phyloP scores from a whole-genome alignment of 2,888 invertebrate genomes.

The Reticulitermes lucifugus region DNA sequence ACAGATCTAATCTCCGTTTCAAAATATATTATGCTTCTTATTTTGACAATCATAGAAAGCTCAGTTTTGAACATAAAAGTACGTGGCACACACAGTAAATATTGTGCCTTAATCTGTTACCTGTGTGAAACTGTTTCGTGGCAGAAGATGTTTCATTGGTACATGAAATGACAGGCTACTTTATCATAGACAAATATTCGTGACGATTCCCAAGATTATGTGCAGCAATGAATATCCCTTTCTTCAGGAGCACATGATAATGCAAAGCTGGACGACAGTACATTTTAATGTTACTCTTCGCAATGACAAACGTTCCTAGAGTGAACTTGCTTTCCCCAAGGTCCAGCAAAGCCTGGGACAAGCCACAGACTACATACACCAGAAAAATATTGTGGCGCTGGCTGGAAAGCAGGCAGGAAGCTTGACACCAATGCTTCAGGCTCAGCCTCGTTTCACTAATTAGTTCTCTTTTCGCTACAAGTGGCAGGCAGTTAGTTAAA shows the following conservation, averaged over 20 bases:
- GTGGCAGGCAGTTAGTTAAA: conserved; percentile 17
- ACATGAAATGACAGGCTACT: no score
- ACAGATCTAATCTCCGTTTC: no score
- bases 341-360: neutral
- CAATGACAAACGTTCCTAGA: neutral
- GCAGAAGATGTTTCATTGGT: no score
- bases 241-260: neutral
- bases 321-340: neutral
- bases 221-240: neutral
- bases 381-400: neutral
- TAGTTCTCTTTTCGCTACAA: conserved; percentile 19
- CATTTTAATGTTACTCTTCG: neutral
- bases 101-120: no score
- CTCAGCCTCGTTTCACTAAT: neutral
- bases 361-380: neutral
- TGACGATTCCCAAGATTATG: no score
- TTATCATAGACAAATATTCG: no score
- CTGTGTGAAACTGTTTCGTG: no score
- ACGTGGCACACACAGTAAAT: no score
- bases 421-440: conserved; percentile 32
- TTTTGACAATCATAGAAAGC: no score
- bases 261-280: neutral
- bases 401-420: neutral
- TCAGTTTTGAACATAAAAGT: no score
- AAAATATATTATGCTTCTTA: no score